Percentiles rank a stretch among this genome's conserved stretches.
Conservation (phyloP, 1,140 invertebrate genomes). For the Ceratosolen solmsi region DNA sequence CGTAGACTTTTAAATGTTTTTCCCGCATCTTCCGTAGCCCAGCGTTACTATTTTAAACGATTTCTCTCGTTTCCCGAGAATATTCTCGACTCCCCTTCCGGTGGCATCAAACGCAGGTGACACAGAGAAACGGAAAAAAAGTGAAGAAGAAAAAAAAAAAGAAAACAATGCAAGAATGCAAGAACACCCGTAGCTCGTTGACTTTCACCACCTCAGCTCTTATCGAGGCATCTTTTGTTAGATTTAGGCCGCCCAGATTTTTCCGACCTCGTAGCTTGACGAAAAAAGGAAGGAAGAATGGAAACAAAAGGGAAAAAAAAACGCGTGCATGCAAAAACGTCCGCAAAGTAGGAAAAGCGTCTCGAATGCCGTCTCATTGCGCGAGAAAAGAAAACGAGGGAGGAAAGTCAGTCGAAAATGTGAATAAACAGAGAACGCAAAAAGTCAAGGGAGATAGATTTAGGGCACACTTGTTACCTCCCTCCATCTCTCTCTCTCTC, state of each 20-base stretch:
- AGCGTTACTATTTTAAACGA: background rate
- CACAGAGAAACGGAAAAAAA: too few species aligned
- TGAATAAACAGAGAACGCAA: background rate
- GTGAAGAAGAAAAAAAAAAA: slow-evolving; percentile 27
- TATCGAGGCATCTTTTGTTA: slow-evolving; percentile 44
- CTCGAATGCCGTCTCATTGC: slow-evolving; percentile 27
- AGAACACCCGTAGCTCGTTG: slow-evolving; percentile 28
- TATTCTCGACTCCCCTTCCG: slow-evolving; percentile 27
- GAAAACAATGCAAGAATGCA: slow-evolving; percentile 25
- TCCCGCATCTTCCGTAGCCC: background rate
- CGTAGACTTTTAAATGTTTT: background rate
- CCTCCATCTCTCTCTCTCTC: background rate
- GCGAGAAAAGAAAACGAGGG: background rate
- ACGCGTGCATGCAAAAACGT: slow-evolving; percentile 24
- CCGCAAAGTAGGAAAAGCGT: background rate
- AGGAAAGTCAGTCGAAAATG: slow-evolving; percentile 4
- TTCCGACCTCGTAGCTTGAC: background rate
- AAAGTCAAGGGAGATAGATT: slow-evolving; percentile 15
- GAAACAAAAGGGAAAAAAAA: slow-evolving; percentile 24
- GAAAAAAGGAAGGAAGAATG: background rate
- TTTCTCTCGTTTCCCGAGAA: slow-evolving; percentile 30
- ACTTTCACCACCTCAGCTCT: slow-evolving; percentile 39
- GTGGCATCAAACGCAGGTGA: background rate
- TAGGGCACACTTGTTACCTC: slow-evolving; percentile 10
- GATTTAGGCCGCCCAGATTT: slow-evolving; percentile 7